A percentile compares a stretch with the other conserved stretches of the same genome.
phyloP scores from a whole-genome alignment of 2,888 invertebrate species.

The Calameuta filiformis region DNA sequence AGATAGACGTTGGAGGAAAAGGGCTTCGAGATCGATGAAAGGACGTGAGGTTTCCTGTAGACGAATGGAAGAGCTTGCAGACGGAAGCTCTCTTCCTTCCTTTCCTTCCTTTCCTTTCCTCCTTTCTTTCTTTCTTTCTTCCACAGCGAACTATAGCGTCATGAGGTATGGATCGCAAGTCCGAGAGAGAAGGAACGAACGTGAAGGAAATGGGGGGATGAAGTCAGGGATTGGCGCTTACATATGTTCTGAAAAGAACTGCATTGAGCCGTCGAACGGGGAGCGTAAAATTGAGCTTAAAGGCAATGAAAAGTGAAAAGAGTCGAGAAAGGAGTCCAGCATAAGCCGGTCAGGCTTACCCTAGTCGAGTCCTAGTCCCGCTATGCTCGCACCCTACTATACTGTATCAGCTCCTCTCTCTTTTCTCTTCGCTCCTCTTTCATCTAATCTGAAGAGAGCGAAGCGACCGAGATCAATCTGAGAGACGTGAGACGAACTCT shows the following conservation, averaged over 20 bases:
- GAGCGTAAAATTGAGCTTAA: conserved; percentile 10
- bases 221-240: not conserved
- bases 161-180: not conserved
- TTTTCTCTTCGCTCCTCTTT: not conserved
- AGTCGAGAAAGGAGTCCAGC: not conserved
- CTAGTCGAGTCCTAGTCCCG: not conserved
- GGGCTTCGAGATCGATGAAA: not conserved
- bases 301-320: conserved; percentile 9
- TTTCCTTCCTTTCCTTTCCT: not conserved
- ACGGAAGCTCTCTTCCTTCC: not conserved
- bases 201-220: not conserved
- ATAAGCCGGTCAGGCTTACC: conserved; percentile 5
- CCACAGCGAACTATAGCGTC: not conserved
- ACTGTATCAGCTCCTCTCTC: not conserved
- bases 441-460: not conserved
- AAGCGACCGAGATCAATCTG: not conserved
- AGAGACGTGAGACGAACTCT: conserved; percentile 13
- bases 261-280: conserved; percentile 1
- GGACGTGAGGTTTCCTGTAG: not conserved
- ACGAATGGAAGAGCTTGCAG: not conserved
- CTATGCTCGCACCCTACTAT: not conserved
- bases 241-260: not conserved
- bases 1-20: not conserved
- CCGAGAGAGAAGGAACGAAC: not conserved
- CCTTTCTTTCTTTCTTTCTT: not conserved